These are phyloP conservation scores for Bombus ignitus DNA, from an alignment of 1,140 invertebrate species.

Conservation along the genomic window DNA sequence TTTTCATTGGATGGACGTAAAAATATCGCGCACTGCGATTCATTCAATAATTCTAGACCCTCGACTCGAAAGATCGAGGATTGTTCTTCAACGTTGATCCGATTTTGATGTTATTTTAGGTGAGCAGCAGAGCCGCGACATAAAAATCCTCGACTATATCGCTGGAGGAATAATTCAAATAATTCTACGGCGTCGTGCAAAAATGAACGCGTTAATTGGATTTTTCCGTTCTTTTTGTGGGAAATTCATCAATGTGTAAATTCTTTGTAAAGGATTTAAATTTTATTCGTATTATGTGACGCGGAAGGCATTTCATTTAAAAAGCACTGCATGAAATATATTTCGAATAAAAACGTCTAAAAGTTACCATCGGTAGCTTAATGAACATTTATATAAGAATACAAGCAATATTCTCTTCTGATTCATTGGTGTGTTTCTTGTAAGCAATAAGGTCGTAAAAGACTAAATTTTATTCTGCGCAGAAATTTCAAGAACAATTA, in stretches of 20 bases:
- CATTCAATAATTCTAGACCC: background rate
- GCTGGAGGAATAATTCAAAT: background rate
- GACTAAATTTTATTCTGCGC: background rate
- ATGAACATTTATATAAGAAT: background rate
- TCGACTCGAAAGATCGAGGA: background rate
- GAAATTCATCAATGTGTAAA: background rate
- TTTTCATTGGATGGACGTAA: background rate
- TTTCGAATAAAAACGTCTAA: background rate
- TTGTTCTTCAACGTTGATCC: background rate
- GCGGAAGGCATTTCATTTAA: background rate
- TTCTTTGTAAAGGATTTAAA: background rate
- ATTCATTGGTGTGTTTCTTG: background rate
- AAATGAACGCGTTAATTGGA: conserved; percentile 1
- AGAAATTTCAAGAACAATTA: background rate
- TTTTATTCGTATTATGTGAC: background rate
- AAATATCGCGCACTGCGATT: background rate
- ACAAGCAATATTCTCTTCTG: background rate
- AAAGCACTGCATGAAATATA: background rate
- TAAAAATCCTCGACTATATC: background rate
- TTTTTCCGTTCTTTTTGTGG: background rate
- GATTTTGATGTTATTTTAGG: background rate
- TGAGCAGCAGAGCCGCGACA: background rate
- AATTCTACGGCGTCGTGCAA: background rate
- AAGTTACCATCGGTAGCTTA: background rate
- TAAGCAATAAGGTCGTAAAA: background rate